Percentiles rank a stretch among this genome's conserved stretches.
Evolutionary conservation across 2,797 vertebrate species (phyloP).

Genomic region (Graptemys geographica): DNA sequence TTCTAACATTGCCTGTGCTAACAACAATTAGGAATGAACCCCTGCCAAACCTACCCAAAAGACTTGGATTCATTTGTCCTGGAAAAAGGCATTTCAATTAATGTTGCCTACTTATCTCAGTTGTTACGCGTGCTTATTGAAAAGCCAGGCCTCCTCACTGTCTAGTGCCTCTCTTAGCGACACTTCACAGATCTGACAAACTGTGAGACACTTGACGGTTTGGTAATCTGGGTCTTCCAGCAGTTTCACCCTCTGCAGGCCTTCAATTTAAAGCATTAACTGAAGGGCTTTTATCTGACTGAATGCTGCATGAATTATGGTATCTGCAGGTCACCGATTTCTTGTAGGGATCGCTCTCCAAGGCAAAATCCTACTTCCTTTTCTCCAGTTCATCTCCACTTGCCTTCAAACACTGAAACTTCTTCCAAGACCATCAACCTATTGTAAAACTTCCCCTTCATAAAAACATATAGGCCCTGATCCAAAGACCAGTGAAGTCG

Average conservation of each 20-base stretch:
- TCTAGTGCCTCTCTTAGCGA: too few species aligned
- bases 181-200: too few species aligned
- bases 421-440: slow-evolving; percentile 36
- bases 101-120: background rate
- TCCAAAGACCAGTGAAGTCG: slow-evolving; percentile 20
- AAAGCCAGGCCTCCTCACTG: too few species aligned
- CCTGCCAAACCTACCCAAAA: too few species aligned
- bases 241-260: background rate
- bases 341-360: background rate
- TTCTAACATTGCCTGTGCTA: background rate
- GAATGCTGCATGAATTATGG: slow-evolving; percentile 2
- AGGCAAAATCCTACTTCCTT: background rate
- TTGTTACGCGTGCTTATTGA: background rate
- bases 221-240: background rate
- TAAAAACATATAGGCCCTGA: background rate
- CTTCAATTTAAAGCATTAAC: background rate
- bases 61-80: too few species aligned
- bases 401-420: slow-evolving; percentile 34
- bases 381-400: slow-evolving; percentile 24
- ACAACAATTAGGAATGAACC: background rate
- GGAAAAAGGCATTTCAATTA: background rate
- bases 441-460: slow-evolving; percentile 4
- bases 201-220: too few species aligned
- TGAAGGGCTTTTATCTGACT: background rate
- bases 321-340: slow-evolving; percentile 2